Evolutionary conservation across 2,113 vertebrate species (phyloP), one percentile per base, ranked within the genome.

Genomic region (Xiphias gladius): DNA sequence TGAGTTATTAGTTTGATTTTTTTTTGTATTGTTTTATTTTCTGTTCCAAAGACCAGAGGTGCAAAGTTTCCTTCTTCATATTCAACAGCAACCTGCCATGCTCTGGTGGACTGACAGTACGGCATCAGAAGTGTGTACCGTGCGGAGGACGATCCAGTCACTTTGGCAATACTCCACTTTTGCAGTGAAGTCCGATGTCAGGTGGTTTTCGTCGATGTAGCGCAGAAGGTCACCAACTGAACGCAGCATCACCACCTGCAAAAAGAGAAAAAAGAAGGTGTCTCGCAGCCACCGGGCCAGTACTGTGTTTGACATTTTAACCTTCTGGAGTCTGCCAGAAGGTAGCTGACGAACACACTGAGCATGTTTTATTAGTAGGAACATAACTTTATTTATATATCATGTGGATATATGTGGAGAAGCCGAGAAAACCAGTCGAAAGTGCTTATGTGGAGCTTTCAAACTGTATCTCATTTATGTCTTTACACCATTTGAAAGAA

Each of bases 201-300:
- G 83, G 24, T 99, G 98, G 90, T 97, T 97, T 80, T 97, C 97
- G 76, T 99, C 97, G 30, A 99, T 98, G 91, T 99, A 99, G 0
- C 95, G 95, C 92, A 99, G 94, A 86, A 99, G 94, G 87, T 99
- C 98, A 0, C 97, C 97, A 30, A 99, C 97, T 0, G 98, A 99
- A 79, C 97, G 97, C 92, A 99, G 95, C 97, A 99, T 98, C 81
- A 99, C 96, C 92, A 99, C 97, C 98, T 99, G 61, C 19, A 69
- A 35, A 70, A 22, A 81, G 3, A 78, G 28, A 63, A n/a, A 43
- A 17, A 20, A 43, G 12, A 64, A 69, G 16, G 46, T 22, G 19
- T 64, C 52, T 37, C 1, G 9, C 13, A 41, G 17, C 19, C 17
- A 43, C 3, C 10, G 9, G 30, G 2, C 0, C 5, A 6, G 16